Base-by-base conservation (phyloP, 2,888 invertebrate species). In the Volucella bombylans region DNA sequence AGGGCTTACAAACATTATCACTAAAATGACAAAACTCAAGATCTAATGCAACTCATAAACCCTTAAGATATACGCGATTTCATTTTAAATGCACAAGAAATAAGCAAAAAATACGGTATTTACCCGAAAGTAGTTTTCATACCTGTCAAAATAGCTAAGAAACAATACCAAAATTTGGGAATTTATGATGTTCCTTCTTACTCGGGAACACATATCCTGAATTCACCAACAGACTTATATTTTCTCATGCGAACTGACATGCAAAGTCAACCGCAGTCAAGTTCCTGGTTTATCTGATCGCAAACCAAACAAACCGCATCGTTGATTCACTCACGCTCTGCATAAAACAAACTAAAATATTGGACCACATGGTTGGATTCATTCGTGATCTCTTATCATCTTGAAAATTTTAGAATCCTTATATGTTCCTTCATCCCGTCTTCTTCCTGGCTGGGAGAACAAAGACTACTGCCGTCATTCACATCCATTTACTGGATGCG, bases 321-420 rank as follows among this genome's bases (percentile, higher is more conserved):
- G 31, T 41, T 41, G 38, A 62, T 57, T 65, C 69, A 71, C n/a
- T 57, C 52, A 72, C 67, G 55, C 50, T 31, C 31, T 43, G 14
- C 61, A 73, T 78, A 82, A 73, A 73, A 62, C 55, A 78, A 55
- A 64, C 61, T 67, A 73, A 78, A 78, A 68, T 78, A 82, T 78
- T 82, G 62, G 78, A 62, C 77, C 67, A 62, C 67, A 77, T 67
- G 77, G 65, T 77, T 82, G 72, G 52, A 41, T 78, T 62, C 82
- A 78, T 41, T 82, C 78, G 62, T 41, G 78, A 68, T 71, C 57
- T 68, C 64, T 78, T 68, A 73, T 82, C 72, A 82, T 78, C 72
- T 78, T 78, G 69, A 78, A 62, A 78, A 64, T 39, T 49, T 50
- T 57, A 15, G n/a, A 62, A 64, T 64, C 10, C 43, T 12, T 41